These are phyloP conservation scores for Cyprinodon brontotheroides DNA, from an alignment of 2,113 vertebrate genomes.

Conservation along the genomic window DNA sequence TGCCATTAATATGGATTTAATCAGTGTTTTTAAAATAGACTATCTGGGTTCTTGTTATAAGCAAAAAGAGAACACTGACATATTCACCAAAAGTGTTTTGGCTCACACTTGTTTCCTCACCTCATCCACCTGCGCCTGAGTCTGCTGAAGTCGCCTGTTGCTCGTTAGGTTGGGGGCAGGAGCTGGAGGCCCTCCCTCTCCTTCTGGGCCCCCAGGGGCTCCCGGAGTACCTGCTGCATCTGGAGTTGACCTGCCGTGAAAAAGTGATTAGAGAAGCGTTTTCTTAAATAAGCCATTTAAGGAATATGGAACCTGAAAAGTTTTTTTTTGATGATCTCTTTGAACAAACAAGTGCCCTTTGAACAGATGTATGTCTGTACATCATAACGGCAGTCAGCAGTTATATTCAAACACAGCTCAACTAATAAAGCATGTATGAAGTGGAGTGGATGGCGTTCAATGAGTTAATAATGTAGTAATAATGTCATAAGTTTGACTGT, in stretches of 20 bases:
- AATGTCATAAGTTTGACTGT: too few relatives aligned
- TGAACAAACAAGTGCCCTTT: background rate
- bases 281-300: background rate
- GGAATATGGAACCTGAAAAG: background rate
- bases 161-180: conserved; percentile 75
- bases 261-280: background rate
- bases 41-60: background rate
- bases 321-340: too few relatives aligned
- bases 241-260: conserved; percentile 66
- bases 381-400: too few relatives aligned
- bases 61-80: background rate
- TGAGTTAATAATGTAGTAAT: background rate
- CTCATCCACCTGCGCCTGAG: conserved; percentile 89
- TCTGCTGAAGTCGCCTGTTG: conserved; percentile 80
- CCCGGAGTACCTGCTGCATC: conserved; percentile 68
- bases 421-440: background rate
- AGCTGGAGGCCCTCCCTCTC: conserved; percentile 79
- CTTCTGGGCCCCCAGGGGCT: conserved; percentile 75
- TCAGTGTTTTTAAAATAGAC: too few relatives aligned
- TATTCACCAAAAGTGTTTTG: background rate
- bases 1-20: background rate
- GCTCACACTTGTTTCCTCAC: conserved; percentile 63
- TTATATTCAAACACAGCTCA: background rate
- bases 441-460: background rate
- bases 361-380: too few relatives aligned